Percentiles rank a stretch among this genome's conserved stretches.
phyloP scores from a whole-genome alignment of 1,140 invertebrate species.

The Neomicropteryx cornuta region DNA sequence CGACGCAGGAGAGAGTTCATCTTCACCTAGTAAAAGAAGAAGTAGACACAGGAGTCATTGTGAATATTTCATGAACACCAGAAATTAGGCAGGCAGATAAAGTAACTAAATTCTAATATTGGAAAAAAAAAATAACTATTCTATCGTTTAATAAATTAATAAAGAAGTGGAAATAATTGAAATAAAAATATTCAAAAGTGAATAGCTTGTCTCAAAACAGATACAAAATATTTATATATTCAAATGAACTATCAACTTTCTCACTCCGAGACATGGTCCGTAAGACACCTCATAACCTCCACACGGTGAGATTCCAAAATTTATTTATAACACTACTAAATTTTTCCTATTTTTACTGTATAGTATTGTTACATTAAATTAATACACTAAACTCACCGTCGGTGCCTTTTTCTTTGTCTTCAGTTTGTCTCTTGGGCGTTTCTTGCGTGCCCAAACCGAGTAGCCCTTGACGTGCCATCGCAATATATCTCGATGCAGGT shows the following conservation, averaged over 20 bases:
- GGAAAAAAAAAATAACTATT: too few relatives aligned
- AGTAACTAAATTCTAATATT: too few relatives aligned
- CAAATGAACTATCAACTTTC: neutral
- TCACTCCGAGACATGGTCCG: neutral
- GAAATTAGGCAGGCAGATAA: too few relatives aligned
- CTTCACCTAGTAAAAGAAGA: too few relatives aligned
- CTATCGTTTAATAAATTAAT: too few relatives aligned
- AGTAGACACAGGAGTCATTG: too few relatives aligned
- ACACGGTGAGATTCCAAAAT: constrained; percentile 15
- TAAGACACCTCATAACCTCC: neutral
- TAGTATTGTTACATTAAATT: neutral
- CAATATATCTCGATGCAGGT: constrained; percentile 34
- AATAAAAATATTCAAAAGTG: too few relatives aligned
- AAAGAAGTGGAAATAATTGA: too few relatives aligned
- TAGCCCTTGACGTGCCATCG: constrained; percentile 32
- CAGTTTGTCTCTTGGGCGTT: constrained; percentile 24
- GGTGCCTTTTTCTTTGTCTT: constrained; percentile 18
- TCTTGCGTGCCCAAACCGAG: constrained; percentile 31
- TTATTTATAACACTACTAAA: constrained; percentile 9
- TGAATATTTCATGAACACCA: too few relatives aligned
- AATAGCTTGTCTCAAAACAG: too few relatives aligned
- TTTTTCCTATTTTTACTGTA: neutral
- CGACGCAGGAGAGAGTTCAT: constrained; percentile 33
- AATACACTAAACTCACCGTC: constrained; percentile 16
- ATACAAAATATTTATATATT: neutral